Base-by-base conservation (phyloP, 2,888 invertebrate species). In the Ormia ochracea region DNA sequence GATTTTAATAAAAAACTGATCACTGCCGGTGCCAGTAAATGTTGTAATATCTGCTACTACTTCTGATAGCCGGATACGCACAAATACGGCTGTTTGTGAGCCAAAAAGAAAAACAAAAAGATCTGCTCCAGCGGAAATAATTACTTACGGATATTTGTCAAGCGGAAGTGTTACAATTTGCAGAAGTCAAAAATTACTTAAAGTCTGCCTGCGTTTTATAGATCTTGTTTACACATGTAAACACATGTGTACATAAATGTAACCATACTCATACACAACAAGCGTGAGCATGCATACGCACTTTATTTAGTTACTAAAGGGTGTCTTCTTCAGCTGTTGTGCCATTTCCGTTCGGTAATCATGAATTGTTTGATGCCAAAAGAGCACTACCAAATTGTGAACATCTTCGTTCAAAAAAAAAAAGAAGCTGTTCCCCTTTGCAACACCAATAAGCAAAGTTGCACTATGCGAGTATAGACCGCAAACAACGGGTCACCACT, bases 121-220 rank as follows among this genome's bases (percentile, higher is more conserved):
- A 74, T 48, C 52, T 65, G 38, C 36, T 70, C 52, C 72, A 79
- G 54, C 75, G 79, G 79, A 79, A 79, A 66, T 75, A 79, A 79
- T 79, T 79, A 79, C 79, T 75, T 61, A 66, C 54, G 70, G 75
- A 75, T 70, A 74, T 79, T 75, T 75, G 70, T 52, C 75, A 48
- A 70, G 33, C 70, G 79, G 79, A 79, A 79, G 70, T 76, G 23
- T 61, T 54, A 59, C 70, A 80, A 80, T 76, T 80, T 72, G 58
- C 72, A 66, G 9, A 59, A 80, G 80, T 48, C 72, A 76, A 72
- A 74, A 80, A 48, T 76, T 56, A 72, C 61, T 72, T 56, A 68
- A 72, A 48, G 59, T 26, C 48, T 14, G 31, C 31, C 48, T 14
- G 31, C 33, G 21, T 43, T 63, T 36, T 45, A 52, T 19, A 12